These are phyloP conservation scores for Epinotia demarniana DNA, from an alignment of 2,888 invertebrate genomes.

Conservation along the genomic window DNA sequence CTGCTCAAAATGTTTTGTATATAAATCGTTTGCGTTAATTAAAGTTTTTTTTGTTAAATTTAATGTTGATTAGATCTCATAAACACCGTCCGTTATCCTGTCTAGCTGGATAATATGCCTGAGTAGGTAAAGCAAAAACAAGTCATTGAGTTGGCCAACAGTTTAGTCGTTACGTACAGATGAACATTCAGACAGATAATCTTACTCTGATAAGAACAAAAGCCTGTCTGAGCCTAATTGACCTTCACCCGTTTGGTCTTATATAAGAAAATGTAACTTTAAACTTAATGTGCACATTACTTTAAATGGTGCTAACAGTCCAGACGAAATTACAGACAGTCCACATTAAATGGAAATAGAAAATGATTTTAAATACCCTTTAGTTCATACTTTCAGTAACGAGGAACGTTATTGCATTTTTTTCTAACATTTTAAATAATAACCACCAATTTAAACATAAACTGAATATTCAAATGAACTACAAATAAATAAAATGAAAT, in stretches of 20 bases:
- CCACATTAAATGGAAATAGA: background rate
- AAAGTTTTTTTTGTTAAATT: background rate
- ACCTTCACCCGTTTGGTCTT: slow-evolving; percentile 20
- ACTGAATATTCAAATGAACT: too few species aligned
- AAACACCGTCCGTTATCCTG: background rate
- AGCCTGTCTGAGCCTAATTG: slow-evolving; percentile 34
- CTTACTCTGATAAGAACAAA: slow-evolving; percentile 26
- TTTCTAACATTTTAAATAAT: too few species aligned
- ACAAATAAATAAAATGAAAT: too few species aligned
- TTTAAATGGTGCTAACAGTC: background rate
- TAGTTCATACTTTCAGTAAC: background rate
- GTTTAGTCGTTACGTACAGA: slow-evolving; percentile 21
- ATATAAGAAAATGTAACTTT: slow-evolving; percentile 5
- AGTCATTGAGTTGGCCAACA: slow-evolving; percentile 11
- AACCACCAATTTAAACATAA: too few species aligned
- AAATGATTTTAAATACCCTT: background rate
- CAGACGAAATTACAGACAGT: too few species aligned
- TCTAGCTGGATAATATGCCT: background rate
- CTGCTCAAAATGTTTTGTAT: background rate
- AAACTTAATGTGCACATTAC: background rate
- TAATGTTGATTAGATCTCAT: background rate
- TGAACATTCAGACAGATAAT: slow-evolving; percentile 26
- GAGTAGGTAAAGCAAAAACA: background rate
- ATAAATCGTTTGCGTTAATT: slow-evolving; percentile 4
- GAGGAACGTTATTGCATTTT: too few species aligned